Evolutionary conservation across 2,797 vertebrate genomes (phyloP).

Genomic region (Coreius guichenoti): DNA sequence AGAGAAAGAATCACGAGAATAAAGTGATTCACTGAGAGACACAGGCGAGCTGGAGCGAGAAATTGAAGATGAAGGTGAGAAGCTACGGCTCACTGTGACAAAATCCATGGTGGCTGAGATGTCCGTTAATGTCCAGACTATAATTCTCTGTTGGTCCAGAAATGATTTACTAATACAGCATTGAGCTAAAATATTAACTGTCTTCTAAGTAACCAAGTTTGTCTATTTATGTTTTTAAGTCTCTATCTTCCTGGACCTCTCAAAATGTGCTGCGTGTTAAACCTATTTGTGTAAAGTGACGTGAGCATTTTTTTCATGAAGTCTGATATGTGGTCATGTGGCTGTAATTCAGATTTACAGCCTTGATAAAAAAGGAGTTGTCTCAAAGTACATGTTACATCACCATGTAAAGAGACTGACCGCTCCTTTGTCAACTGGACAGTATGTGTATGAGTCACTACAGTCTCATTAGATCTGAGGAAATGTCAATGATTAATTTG

Average conservation of each 20-base stretch:
- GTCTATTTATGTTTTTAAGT: background rate
- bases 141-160: background rate
- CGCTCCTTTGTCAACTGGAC: constrained; percentile 10
- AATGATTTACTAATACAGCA: constrained; percentile 19
- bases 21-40: constrained; percentile 25
- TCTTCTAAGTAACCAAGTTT: background rate
- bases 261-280: background rate
- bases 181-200: constrained; percentile 11
- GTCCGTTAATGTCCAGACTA: constrained; percentile 23
- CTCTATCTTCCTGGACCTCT: constrained; percentile 11
- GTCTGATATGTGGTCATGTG: constrained; percentile 62
- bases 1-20: background rate
- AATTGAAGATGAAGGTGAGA: background rate
- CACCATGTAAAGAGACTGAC: background rate
- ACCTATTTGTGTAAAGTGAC: constrained; percentile 7
- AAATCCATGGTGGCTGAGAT: constrained; percentile 42
- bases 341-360: constrained; percentile 68
- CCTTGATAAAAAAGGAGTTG: constrained; percentile 67
- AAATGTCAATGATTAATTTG: constrained; percentile 2
- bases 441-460: background rate
- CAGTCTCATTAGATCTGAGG: background rate
- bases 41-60: constrained; percentile 5
- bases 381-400: constrained; percentile 73
- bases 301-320: constrained; percentile 32
- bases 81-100: background rate